Evolutionary conservation across 2,888 invertebrate species (phyloP), one percentile per base, ranked within the genome.

Genomic region (Plagodis pulveraria): DNA sequence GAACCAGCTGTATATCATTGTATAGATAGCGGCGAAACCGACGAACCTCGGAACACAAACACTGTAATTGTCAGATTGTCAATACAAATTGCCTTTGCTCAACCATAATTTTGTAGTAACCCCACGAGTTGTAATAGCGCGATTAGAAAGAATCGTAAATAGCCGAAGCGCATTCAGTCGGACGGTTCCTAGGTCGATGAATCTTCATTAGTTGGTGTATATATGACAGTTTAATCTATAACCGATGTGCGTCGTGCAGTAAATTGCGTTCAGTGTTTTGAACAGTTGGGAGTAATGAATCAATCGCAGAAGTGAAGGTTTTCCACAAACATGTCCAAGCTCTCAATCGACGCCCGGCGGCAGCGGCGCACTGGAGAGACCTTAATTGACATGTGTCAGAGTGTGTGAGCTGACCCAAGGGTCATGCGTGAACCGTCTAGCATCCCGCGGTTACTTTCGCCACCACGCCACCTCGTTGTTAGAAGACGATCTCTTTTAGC

Each of bases 351-450:
- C 84, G 83, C 80, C 85, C 80, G 72, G 81, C 83, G 82, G 87
- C 83, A 80, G 81, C 48, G 61, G 61, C 55, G 35, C 44, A 41
- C 54, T 40, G 78, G 83, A 85, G 83, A 80, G 80, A 12, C 80
- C 86, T 87, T 92, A 91, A 91, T 92, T 92, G 91, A 92, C 91
- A 91, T 89, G 84, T 91, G 91, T 91, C 91, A 91, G 90, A 87
- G 86, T 87, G 84, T 87, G 87, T 84, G 80, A 87, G 80, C 80
- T 89, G 91, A 91, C 91, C 91, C 73, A 69, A 56, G 69, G 91
- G 91, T 91, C 91, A 87, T 81, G 85, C 86, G 89, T 88, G 88
- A 87, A 87, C 84, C 84, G 80, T 84, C 84, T 85, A 76, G 80
- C 84, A 85, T 85, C 86, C 87, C 83, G 73, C 73, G 77, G 76